These are phyloP conservation scores for Macrobrachium nipponense DNA, from an alignment of 1,140 invertebrate species.

Conservation along the genomic window DNA sequence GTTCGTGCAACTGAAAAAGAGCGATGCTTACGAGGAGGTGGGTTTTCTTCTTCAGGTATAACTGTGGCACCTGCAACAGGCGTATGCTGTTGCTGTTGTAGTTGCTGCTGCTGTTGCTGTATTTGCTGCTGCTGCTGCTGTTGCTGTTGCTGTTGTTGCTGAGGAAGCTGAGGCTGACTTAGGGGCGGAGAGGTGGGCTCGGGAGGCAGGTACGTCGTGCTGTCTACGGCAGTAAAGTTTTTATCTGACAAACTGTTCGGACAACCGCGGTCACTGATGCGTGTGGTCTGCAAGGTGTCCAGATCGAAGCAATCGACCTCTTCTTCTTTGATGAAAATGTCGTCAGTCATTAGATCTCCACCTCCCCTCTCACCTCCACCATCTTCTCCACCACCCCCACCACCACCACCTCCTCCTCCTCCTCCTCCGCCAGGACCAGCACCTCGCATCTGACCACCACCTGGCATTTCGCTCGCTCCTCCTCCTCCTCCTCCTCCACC, in stretches of 20 bases:
- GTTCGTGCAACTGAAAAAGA: constrained; percentile 23
- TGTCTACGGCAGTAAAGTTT: constrained; percentile 50
- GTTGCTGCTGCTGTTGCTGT: constrained; percentile 61
- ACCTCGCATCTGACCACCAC: constrained; percentile 24
- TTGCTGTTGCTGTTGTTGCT: constrained; percentile 51
- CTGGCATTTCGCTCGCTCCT: constrained; percentile 8
- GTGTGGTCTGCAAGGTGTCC: constrained; percentile 52
- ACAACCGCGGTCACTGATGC: constrained; percentile 31
- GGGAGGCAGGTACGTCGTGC: constrained; percentile 54
- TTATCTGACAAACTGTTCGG: constrained; percentile 42
- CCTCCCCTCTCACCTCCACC: constrained; percentile 49
- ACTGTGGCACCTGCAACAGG: constrained; percentile 50
- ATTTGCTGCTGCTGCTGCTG: constrained; percentile 48
- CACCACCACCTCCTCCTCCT: constrained; percentile 56
- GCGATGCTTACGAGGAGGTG: constrained; percentile 46
- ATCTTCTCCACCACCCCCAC: constrained; percentile 39
- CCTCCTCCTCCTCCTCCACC: constrained; percentile 38
- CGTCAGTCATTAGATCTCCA: constrained; percentile 24
- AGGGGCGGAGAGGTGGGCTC: constrained; percentile 55
- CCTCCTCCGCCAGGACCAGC: constrained; percentile 22
- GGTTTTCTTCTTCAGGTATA: constrained; percentile 49
- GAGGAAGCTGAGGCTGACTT: constrained; percentile 48
- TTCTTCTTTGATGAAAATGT: constrained; percentile 51
- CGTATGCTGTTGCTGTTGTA: constrained; percentile 47
- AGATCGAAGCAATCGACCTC: constrained; percentile 50